Base-by-base conservation (phyloP, 2,888 invertebrate species). In the Melipona beecheii region DNA sequence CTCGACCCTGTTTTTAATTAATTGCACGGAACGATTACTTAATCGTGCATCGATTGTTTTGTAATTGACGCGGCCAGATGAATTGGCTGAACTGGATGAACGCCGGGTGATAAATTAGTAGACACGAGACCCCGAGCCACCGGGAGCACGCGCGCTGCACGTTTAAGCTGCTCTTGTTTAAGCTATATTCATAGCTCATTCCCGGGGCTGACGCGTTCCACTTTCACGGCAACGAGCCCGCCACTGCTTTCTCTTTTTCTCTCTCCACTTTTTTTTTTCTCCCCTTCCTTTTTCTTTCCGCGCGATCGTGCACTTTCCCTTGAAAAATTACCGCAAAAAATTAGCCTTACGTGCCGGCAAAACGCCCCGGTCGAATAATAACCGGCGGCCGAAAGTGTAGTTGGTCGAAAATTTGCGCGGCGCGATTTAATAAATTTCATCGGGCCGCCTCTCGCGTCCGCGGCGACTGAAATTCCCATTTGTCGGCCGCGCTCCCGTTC, bases 41-140 rank as follows among this genome's bases (percentile, higher is more conserved):
- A 83, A 89, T 87, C 79, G 84, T 31, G 82, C 83, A 72, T 83
- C 87, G 78, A 89, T 89, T 81, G 84, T 87, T 86, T 84, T 65
- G 79, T 85, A 89, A 88, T 89, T 87, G 88, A 89, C 83, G 86
- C 83, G 86, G 74, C 50, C 66, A 75, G 84, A 87, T 80, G 84
- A 89, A 89, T 89, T 82, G 84, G 78, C 81, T 68, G 66, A 60
- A 70, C 78, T 54, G 79, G 83, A 83, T 83, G 84, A 87, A 86
- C 83, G 89, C 68, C 76, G 72, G 78, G 81, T 89, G 86, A 89
- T 89, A 87, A 87, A 89, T 89, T 86, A 78, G 74, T 69, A 72
- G 66, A 69, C 82, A 73, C 66, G 84, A 62, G 31, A 64, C 24
- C 70, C n/a, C 36, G 70, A 60, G 52, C 56, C 58, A 68, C 64